Conservation (phyloP, 92 coral and sea anemone species). For the Scolanthus callimorphus region DNA sequence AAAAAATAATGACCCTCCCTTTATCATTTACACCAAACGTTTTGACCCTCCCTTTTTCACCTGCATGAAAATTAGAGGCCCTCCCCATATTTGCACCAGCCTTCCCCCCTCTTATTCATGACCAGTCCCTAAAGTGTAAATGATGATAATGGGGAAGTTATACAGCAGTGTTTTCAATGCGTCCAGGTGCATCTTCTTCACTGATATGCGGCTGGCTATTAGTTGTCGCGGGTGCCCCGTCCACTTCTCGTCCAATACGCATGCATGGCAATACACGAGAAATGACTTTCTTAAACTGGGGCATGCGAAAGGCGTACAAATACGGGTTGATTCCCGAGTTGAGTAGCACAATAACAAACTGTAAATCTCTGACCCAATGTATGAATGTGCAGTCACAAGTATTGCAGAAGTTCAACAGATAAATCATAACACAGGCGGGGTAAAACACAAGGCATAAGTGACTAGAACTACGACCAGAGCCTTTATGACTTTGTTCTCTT, state of each 20-base stretch:
- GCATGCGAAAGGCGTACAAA: constrained; percentile 47
- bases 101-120: too few relatives aligned
- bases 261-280: neutral
- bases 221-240: neutral
- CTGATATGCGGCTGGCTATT: neutral
- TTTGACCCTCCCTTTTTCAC: too few relatives aligned
- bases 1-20: too few relatives aligned
- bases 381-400: constrained; percentile 27
- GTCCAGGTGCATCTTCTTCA: neutral
- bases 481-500: constrained; percentile 34
- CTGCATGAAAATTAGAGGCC: too few relatives aligned
- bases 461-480: constrained; percentile 30
- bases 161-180: neutral
- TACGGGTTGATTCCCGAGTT: constrained; percentile 48
- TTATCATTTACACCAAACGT: too few relatives aligned
- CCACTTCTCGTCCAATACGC: neutral
- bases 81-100: too few relatives aligned
- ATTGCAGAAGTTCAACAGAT: constrained; percentile 37
- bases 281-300: constrained; percentile 37
- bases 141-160: too few relatives aligned
- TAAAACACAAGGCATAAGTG: constrained; percentile 32
- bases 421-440: constrained; percentile 46
- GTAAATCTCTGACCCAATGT: constrained; percentile 43
- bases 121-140: too few relatives aligned
- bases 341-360: constrained; percentile 23